phyloP scores from a whole-genome alignment of 2,797 vertebrate species.

The Peromyscus aztecus region DNA sequence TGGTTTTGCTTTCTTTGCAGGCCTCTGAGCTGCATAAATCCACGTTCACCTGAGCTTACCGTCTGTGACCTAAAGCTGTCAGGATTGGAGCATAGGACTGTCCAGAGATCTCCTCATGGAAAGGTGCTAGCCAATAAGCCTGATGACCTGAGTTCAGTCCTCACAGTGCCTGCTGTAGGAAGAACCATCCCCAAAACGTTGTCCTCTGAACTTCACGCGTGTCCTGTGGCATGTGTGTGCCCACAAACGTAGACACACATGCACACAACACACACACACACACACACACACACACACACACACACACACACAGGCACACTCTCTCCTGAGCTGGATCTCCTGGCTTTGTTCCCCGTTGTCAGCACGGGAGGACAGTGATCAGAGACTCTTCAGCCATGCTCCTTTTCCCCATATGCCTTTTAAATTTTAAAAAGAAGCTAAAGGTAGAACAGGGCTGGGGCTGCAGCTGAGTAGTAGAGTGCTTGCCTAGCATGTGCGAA shows the following conservation, averaged over 20 bases:
- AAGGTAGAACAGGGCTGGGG: not conserved
- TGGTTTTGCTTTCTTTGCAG: slow-evolving; percentile 27
- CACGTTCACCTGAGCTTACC: not conserved
- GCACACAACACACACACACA: not conserved
- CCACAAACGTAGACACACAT: not conserved
- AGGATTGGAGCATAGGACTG: not conserved
- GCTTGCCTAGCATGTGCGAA: not conserved
- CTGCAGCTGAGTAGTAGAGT: not conserved
- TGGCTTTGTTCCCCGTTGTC: not conserved
- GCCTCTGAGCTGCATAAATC: slow-evolving; percentile 2
- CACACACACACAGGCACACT: not conserved
- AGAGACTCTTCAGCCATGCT: not conserved
- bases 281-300: not conserved
- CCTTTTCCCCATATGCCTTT: not conserved
- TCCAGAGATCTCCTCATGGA: not conserved
- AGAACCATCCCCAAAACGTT: not conserved
- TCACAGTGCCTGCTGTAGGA: not conserved
- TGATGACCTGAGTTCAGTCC: not conserved
- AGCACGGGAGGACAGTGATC: not conserved
- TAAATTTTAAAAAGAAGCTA: not conserved
- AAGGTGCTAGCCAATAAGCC: not conserved
- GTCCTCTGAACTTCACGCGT: not conserved
- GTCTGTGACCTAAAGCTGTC: slow-evolving; percentile 19
- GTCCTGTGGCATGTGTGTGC: not conserved
- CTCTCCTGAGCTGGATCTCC: slow-evolving; percentile 1